phyloP scores from a whole-genome alignment of 2,797 vertebrate species.

The Leptatherina wallacei region DNA sequence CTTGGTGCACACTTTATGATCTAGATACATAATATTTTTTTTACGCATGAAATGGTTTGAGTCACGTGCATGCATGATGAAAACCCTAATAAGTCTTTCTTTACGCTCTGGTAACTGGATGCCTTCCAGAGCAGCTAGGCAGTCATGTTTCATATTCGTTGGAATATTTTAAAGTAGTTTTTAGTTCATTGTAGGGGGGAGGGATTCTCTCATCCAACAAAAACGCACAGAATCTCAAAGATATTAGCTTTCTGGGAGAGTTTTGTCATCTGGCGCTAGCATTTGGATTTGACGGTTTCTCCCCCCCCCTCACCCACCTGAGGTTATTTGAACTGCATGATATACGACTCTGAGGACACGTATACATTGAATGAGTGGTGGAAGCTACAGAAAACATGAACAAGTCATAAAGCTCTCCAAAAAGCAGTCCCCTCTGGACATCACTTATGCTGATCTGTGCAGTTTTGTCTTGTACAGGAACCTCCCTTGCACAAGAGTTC shows the following conservation, averaged over 20 bases:
- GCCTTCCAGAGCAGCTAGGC: conserved; percentile 22
- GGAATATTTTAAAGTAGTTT: conserved; percentile 37
- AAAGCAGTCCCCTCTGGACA: conserved; percentile 19
- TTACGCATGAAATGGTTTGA: conserved; percentile 4
- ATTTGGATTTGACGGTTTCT: conserved; percentile 31
- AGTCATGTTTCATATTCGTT: conserved; percentile 24
- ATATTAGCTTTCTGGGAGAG: conserved; percentile 36
- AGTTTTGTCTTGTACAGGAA: conserved; percentile 34
- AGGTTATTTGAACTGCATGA: conserved; percentile 33
- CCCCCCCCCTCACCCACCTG: conserved; percentile 13
- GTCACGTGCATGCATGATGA: conserved; percentile 12
- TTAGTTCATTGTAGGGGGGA: conserved; percentile 2
- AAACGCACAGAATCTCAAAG: conserved; percentile 36
- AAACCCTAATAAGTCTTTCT: conserved; percentile 9
- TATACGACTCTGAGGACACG: conserved; percentile 37
- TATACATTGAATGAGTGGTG: conserved; percentile 22
- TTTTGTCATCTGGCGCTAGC: conserved; percentile 24
- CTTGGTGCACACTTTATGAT: conserved; percentile 30
- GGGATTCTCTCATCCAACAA: conserved; percentile 24
- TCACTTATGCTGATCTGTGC: conserved; percentile 41
- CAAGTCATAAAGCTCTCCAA: conserved; percentile 33
- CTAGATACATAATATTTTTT: conserved; percentile 20
- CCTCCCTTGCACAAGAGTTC: conserved; percentile 16
- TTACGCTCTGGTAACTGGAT: conserved; percentile 16
- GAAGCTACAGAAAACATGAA: conserved; percentile 38